These are phyloP conservation scores for Atta colombica DNA, from an alignment of 1,140 invertebrate species.

Conservation along the genomic window DNA sequence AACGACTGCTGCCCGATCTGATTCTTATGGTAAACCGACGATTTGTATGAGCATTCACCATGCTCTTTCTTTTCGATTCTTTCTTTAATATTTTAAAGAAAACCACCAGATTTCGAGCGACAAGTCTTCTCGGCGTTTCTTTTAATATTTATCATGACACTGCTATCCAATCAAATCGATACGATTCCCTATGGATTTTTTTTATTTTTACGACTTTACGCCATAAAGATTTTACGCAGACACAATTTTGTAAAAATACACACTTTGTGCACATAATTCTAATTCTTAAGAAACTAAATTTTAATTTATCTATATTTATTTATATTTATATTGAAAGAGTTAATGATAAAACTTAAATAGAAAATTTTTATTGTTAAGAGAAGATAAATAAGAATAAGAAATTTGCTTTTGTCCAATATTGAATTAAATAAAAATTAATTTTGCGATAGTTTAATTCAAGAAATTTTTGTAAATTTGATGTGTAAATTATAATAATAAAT, in stretches of 20 bases:
- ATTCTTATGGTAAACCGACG: constrained; percentile 78
- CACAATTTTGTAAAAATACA: neutral
- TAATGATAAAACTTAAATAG: neutral
- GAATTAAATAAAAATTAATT: neutral
- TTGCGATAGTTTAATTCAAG: neutral
- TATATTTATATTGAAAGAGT: neutral
- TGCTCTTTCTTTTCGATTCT: neutral
- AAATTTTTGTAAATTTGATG: neutral
- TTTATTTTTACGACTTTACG: constrained; percentile 23
- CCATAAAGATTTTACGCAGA: neutral
- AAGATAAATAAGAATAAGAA: neutral
- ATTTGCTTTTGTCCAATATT: neutral
- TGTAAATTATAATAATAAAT: neutral
- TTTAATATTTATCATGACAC: constrained; percentile 44
- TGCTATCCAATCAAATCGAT: constrained; percentile 42
- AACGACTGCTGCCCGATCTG: constrained; percentile 62
- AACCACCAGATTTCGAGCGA: constrained; percentile 67
- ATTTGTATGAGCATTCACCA: constrained; percentile 79
- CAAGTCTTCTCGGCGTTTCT: constrained; percentile 5
- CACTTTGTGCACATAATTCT: neutral
- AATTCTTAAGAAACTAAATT: neutral
- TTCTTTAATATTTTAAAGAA: constrained; percentile 77
- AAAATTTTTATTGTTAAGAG: neutral
- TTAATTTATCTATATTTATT: neutral
- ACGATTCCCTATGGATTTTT: neutral